Evolutionary conservation across 1,140 invertebrate genomes (phyloP), one percentile per base, ranked within the genome.

Genomic region (Halyomorpha halys): DNA sequence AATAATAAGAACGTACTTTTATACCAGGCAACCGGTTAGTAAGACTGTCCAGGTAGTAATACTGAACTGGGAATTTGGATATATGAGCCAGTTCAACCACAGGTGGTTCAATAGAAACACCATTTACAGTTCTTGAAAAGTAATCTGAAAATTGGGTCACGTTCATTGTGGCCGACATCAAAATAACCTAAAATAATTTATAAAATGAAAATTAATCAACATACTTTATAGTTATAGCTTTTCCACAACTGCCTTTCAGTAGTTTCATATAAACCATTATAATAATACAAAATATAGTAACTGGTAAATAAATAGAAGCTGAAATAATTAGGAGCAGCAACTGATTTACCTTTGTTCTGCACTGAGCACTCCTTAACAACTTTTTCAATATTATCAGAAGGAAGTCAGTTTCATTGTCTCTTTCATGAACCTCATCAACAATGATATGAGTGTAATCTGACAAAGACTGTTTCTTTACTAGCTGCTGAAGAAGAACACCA

Each of bases 381-480:
- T 89, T 90, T 64, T 87, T 83, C 0, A 98, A 80, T 15, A 97
- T 77, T 18, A 97, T 79, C 9, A 99, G 72, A 5, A 97, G 76
- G 73, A 99, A 96, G 82, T 86, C 94, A 80, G 93, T 92, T 64
- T 98, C 91, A 73, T 91, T 83, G 72, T 94, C 89, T 21, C 97
- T 79, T 77, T 99, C 96, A 73, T 99, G 97, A 19, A 99, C 86
- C 75, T 97, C 91, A 76, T 94, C 94, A 9, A 99, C 76, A 70
- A 99, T 86, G 54, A 99, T 83, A 74, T 99, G 96, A 1, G 95
- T 95, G 66, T 80, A 86, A 25, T 79, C 77, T 21, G 75, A 70
- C 62, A 87, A 73, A 47, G 78, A 74, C 27, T 65, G 59, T 66
- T 81, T 81, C 44, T 72, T 72, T 1, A 81, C 74, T 23, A 88